Conservation (phyloP, 2,888 invertebrate genomes). For the Eristalis pertinax region DNA sequence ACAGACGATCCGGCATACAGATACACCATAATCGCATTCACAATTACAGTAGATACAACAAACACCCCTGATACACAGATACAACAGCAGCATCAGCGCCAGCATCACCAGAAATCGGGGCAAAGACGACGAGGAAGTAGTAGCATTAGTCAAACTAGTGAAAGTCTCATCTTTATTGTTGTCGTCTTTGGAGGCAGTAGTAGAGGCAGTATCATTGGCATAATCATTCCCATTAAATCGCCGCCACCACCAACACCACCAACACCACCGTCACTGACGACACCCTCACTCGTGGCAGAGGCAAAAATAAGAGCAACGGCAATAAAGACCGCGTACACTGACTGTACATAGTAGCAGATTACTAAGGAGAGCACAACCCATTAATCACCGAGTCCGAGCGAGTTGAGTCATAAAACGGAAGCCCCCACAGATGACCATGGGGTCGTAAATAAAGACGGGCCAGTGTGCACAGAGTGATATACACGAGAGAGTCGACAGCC, state of each 20-base stretch:
- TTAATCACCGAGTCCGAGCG: constrained; percentile 53
- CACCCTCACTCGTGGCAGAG: not conserved
- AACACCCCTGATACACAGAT: not conserved
- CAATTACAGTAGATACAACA: constrained; percentile 44
- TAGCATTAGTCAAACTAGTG: constrained; percentile 58
- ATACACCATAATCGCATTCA: constrained; percentile 62
- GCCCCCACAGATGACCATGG: constrained; percentile 45
- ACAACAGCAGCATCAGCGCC: not conserved
- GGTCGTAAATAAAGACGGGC: constrained; percentile 38
- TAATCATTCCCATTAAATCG: constrained; percentile 74
- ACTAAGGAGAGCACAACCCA: constrained; percentile 43
- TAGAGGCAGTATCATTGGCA: constrained; percentile 49
- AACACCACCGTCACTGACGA: not conserved
- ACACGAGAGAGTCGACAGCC: constrained; percentile 4
- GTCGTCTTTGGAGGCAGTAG: constrained; percentile 38
- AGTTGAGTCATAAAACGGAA: constrained; percentile 64
- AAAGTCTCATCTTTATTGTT: constrained; percentile 60
- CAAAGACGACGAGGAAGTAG: constrained; percentile 16
- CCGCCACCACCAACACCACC: not conserved
- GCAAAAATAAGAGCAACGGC: not conserved
- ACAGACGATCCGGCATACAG: constrained; percentile 56
- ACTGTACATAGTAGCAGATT: constrained; percentile 41
- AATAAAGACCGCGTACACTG: constrained; percentile 34
- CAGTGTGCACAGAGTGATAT: constrained; percentile 25
- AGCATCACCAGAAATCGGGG: not conserved